Evolutionary conservation across 2,888 invertebrate genomes (phyloP).

Genomic region (Nipponacmea schrenckii): DNA sequence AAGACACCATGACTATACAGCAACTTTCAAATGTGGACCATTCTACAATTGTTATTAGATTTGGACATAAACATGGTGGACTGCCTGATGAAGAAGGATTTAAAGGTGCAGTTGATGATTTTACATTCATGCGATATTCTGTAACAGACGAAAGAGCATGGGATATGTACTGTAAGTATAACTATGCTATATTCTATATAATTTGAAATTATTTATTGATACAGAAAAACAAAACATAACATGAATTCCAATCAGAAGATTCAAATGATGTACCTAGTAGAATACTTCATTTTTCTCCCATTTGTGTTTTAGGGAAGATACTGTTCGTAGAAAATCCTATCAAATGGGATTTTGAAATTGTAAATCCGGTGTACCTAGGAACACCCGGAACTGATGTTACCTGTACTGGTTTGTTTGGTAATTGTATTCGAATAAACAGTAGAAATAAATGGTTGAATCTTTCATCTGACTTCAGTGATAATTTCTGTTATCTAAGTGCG

Average conservation of each 20-base stretch:
- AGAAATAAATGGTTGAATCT: constrained; percentile 21
- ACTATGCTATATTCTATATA: too few relatives aligned
- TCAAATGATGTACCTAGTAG: too few relatives aligned
- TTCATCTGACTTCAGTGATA: constrained; percentile 11
- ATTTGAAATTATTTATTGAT: too few relatives aligned
- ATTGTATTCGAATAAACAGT: constrained; percentile 12
- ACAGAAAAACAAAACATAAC: background rate
- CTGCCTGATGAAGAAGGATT: constrained; percentile 10
- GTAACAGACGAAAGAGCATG: constrained; percentile 15
- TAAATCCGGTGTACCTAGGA: background rate
- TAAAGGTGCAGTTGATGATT: constrained; percentile 31
- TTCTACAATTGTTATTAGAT: constrained; percentile 4
- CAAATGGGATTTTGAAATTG: constrained; percentile 21
- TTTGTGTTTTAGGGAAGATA: constrained; percentile 24
- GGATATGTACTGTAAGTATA: constrained; percentile 26
- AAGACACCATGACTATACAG: background rate
- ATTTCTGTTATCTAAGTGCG: constrained; percentile 20
- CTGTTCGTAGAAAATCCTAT: constrained; percentile 19
- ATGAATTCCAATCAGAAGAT: too few relatives aligned
- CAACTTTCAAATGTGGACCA: background rate
- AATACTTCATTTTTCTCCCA: background rate
- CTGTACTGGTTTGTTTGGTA: constrained; percentile 3
- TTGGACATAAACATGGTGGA: constrained; percentile 17
- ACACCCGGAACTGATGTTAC: background rate
- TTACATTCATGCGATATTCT: constrained; percentile 19